A percentile compares a stretch with the other conserved stretches of the same genome.
Evolutionary conservation across 2,888 invertebrate genomes (phyloP).

Genomic region (Poecilobothrus nobilitatus): DNA sequence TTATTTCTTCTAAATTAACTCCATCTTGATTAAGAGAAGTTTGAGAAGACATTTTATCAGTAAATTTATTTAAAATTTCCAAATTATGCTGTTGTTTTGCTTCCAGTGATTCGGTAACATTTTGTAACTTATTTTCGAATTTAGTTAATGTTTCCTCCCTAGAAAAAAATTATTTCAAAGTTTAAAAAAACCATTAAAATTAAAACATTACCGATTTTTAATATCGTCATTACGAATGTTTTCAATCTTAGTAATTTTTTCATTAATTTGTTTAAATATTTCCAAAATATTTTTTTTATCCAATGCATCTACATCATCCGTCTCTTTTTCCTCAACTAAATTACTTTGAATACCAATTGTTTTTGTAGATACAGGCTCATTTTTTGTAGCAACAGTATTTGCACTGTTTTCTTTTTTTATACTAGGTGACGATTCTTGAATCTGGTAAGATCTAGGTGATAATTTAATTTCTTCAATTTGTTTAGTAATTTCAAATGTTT

Average conservation of each 20-base stretch:
- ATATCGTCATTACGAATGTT: slow-evolving; percentile 25
- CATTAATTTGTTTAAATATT: slow-evolving; percentile 9
- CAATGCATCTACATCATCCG: slow-evolving; percentile 16
- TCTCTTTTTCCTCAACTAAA: slow-evolving; percentile 23
- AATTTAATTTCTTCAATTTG: slow-evolving; percentile 8
- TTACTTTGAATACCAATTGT: slow-evolving; percentile 23
- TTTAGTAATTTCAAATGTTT: slow-evolving; percentile 15
- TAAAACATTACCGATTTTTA: slow-evolving; percentile 18
- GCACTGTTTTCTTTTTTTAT: neutral
- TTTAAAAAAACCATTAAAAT: slow-evolving; percentile 18
- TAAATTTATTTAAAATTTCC: slow-evolving; percentile 8
- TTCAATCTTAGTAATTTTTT: slow-evolving; percentile 13
- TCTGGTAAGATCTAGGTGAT: neutral
- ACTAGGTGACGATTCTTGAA: neutral
- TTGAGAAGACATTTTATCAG: neutral
- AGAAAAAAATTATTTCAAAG: neutral
- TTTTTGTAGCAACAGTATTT: slow-evolving; percentile 16
- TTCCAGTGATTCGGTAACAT: slow-evolving; percentile 27
- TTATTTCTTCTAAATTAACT: neutral
- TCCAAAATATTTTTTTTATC: slow-evolving; percentile 9
- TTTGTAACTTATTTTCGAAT: slow-evolving; percentile 31
- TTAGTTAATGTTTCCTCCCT: neutral
- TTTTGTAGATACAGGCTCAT: neutral
- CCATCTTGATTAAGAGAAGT: neutral
- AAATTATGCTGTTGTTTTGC: slow-evolving; percentile 20